Evolutionary conservation across 2,888 invertebrate species (phyloP), one percentile per base, ranked within the genome.

Genomic region (Rotaria socialis): DNA sequence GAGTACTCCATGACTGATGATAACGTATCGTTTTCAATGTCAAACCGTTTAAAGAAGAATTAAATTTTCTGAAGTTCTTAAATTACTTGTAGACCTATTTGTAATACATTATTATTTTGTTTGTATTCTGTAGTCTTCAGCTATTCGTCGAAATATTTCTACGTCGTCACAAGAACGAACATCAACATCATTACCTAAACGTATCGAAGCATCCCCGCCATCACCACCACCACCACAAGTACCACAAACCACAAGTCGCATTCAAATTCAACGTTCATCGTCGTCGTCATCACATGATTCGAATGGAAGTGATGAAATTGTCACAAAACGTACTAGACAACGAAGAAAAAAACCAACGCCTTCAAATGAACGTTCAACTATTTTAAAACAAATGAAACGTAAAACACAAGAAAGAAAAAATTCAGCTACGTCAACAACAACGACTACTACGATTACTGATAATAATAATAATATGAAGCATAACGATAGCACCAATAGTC

Each of bases 261-360:
- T 67, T 67, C 67, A 67, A 67, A 67, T 67, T 67, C 67, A 67
- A 67, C 67, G 67, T 35, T 67, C 67, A 35, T 67, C 67, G 35
- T 67, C 67, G n/a, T 67, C 67, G 5, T 67, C 67, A 27, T 19
- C 27, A 11, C 35, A 67, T 35, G 67, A 35, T 35, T 67, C 67
- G 5, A 67, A 67, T 67, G 67, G 67, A 35, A 67, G 67, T 41
- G 67, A 67, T 67, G 67, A 67, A 19, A 67, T 67, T 19, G 35
- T 67, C 2, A 67, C 67, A 16, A 67, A 27, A 41, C 16, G 19
- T 5, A 67, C 67, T 19, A 11, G 67, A 35, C 27, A 67, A 67
- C 67, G 67, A 35, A 35, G 67, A 16, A 67, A 67, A 35, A 67
- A 67, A 19, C 67, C 67, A 55, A 22, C 22, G 35, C 5, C 6